phyloP scores from a whole-genome alignment of 2,888 invertebrate genomes.

The Ormyrus labotus region DNA sequence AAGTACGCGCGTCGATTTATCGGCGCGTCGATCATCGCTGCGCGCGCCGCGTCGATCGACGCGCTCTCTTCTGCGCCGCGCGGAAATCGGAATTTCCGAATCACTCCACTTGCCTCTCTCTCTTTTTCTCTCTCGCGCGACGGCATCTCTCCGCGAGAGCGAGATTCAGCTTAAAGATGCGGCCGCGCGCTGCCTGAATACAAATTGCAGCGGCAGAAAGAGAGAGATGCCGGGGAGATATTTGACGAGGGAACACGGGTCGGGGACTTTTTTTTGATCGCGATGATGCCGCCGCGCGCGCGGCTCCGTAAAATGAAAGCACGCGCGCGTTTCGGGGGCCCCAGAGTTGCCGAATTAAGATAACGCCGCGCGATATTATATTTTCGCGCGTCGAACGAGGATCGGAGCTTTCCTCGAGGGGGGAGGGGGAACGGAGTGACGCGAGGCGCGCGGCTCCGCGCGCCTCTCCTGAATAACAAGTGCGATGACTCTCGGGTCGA shows the following conservation, averaged over 20 bases:
- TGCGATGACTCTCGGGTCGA: not conserved
- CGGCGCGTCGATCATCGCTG: not conserved
- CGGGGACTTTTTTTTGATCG: not conserved
- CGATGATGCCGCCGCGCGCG: not conserved
- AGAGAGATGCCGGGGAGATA: conserved; percentile 15
- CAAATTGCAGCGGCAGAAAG: conserved; percentile 20
- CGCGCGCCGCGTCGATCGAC: not conserved
- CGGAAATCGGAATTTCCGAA: conserved; percentile 6
- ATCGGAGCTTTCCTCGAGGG: too few species aligned
- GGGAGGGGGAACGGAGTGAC: too few species aligned
- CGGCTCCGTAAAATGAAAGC: not conserved
- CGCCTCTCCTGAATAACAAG: not conserved
- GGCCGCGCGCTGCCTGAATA: conserved; percentile 43
- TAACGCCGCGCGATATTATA: not conserved
- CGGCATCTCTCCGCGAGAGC: not conserved
- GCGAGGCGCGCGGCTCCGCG: not conserved
- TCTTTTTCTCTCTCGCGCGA: too few species aligned
- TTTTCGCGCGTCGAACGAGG: not conserved
- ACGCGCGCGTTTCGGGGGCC: not conserved
- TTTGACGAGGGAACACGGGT: conserved; percentile 22
- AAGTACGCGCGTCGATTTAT: too few species aligned
- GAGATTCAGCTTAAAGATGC: conserved; percentile 38
- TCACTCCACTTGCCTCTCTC: too few species aligned
- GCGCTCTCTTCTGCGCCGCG: too few species aligned
- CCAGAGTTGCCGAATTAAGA: conserved; percentile 31